phyloP scores from a whole-genome alignment of 2,113 vertebrate species.

The Macquaria ambigua region DNA sequence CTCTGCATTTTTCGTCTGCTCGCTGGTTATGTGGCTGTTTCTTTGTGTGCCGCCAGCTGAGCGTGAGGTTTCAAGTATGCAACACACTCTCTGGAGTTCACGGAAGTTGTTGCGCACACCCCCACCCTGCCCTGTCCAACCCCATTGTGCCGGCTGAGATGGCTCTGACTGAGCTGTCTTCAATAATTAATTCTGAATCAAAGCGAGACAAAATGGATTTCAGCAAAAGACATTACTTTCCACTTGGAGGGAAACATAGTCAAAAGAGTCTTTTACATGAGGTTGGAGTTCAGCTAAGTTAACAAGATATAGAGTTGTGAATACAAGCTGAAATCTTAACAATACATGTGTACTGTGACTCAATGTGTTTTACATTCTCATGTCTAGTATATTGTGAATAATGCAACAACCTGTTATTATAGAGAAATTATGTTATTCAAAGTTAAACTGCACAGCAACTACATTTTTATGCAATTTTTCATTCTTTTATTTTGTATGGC shows the following conservation, averaged over 20 bases:
- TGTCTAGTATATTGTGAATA: not conserved
- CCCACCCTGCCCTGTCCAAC: slow-evolving; percentile 2
- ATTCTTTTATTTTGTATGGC: not conserved
- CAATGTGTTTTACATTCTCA: not conserved
- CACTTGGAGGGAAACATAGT: not conserved
- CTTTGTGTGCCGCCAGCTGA: slow-evolving; percentile 10
- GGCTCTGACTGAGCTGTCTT: slow-evolving; percentile 26
- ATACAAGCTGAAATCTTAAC: not conserved
- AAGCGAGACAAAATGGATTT: slow-evolving; percentile 36
- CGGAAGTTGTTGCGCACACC: not conserved
- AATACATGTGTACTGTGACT: not conserved
- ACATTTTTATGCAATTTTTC: not conserved
- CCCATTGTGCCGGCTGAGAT: slow-evolving; percentile 11
- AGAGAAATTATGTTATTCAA: not conserved
- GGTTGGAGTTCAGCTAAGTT: slow-evolving; percentile 14
- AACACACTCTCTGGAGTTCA: slow-evolving; percentile 7
- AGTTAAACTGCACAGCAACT: not conserved
- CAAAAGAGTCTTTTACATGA: slow-evolving; percentile 20
- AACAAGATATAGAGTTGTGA: slow-evolving; percentile 3
- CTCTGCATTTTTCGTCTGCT: not conserved
- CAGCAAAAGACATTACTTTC: slow-evolving; percentile 16
- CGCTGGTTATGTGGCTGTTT: slow-evolving; percentile 35
- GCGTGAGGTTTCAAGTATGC: slow-evolving; percentile 13
- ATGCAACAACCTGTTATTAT: not conserved
- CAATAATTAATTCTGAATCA: slow-evolving; percentile 55